These are phyloP conservation scores for Euclidia mi DNA, from an alignment of 2,888 invertebrate genomes.

Conservation along the genomic window DNA sequence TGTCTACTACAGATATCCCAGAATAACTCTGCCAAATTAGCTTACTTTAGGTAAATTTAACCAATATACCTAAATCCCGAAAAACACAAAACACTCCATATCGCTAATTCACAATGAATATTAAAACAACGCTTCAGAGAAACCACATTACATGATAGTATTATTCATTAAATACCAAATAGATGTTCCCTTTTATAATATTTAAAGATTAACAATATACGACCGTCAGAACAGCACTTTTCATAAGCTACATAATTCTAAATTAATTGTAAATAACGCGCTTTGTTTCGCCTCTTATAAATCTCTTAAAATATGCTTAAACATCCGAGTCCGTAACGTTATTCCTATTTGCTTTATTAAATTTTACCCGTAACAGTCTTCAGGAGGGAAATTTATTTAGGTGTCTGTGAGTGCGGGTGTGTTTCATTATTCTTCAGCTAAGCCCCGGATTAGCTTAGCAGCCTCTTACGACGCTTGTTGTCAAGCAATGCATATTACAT, in stretches of 20 bases:
- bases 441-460: slow-evolving; percentile 75
- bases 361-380: slow-evolving; percentile 78
- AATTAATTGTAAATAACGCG: slow-evolving; percentile 79
- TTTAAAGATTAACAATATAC: slow-evolving; percentile 34
- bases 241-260: slow-evolving; percentile 72
- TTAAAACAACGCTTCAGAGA: too few relatives aligned
- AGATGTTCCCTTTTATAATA: slow-evolving; percentile 27
- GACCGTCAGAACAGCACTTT: slow-evolving; percentile 60
- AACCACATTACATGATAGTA: slow-evolving; percentile 15
- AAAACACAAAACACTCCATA: too few relatives aligned
- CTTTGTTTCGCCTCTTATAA: slow-evolving; percentile 74
- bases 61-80: too few relatives aligned
- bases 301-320: slow-evolving; percentile 79
- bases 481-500: slow-evolving; percentile 59
- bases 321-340: slow-evolving; percentile 71
- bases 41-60: too few relatives aligned
- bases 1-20: not conserved
- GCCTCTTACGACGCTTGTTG: slow-evolving; percentile 57
- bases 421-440: slow-evolving; percentile 74
- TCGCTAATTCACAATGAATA: too few relatives aligned
- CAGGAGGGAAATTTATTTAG: slow-evolving; percentile 77
- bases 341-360: slow-evolving; percentile 83
- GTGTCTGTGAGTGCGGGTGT: slow-evolving; percentile 71
- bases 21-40: too few relatives aligned
- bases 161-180: slow-evolving; percentile 25